phyloP scores from a whole-genome alignment of 2,888 invertebrate species.

The Lagria hirta region DNA sequence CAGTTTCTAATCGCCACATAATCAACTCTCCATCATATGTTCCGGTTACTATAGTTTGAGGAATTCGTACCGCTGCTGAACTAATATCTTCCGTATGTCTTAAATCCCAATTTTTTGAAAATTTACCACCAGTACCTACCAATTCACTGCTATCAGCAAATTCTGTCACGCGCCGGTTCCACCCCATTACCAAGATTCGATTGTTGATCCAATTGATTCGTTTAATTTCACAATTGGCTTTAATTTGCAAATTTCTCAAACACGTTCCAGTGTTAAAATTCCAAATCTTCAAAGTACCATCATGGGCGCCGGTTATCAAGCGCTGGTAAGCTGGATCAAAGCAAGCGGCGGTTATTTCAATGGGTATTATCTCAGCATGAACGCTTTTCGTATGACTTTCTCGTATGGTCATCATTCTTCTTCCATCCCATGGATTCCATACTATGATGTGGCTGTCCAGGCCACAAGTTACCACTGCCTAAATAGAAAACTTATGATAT shows the following conservation, averaged over 20 bases:
- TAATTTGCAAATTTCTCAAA: constrained; percentile 62
- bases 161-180: constrained; percentile 75
- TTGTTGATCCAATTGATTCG: constrained; percentile 56
- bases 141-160: constrained; percentile 60
- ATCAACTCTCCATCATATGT: constrained; percentile 79
- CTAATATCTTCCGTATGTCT: constrained; percentile 76
- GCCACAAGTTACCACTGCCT: constrained; percentile 74
- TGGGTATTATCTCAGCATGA: constrained; percentile 66
- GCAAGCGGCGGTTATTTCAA: constrained; percentile 75
- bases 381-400: constrained; percentile 69
- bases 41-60: constrained; percentile 72
- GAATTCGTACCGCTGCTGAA: constrained; percentile 65
- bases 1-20: constrained; percentile 81
- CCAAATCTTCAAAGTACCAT: constrained; percentile 81
- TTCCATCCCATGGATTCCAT: constrained; percentile 77
- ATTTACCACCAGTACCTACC: constrained; percentile 54
- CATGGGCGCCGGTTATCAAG: constrained; percentile 75
- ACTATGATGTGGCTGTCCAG: constrained; percentile 78
- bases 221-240: constrained; percentile 55
- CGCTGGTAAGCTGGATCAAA: constrained; percentile 75
- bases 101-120: constrained; percentile 67
- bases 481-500: constrained; percentile 32
- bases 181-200: constrained; percentile 75
- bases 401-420: constrained; percentile 66
- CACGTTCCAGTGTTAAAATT: constrained; percentile 81